phyloP scores from a whole-genome alignment of 2,113 vertebrate genomes.

The Chaetodon auriga region DNA sequence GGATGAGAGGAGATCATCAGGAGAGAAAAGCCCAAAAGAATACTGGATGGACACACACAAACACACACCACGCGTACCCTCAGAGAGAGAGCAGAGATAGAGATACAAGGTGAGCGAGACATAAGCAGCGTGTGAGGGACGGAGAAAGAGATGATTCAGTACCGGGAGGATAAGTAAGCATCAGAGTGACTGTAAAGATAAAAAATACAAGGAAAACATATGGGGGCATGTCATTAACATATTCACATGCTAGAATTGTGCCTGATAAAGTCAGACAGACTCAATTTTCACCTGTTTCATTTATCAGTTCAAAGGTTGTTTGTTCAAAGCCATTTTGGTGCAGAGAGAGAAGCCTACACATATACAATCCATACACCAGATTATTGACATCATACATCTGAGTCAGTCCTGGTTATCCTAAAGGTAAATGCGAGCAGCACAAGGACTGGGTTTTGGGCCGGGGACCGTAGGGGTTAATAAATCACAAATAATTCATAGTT shows the following conservation, averaged over 20 bases:
- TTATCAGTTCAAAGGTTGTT: background rate
- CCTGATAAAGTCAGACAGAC: background rate
- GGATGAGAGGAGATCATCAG: slow-evolving; percentile 76
- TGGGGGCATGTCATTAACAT: background rate
- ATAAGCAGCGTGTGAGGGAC: slow-evolving; percentile 1
- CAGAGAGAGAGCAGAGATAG: slow-evolving; percentile 34
- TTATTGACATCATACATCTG: background rate
- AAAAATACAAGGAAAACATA: slow-evolving; percentile 9
- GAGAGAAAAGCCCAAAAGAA: slow-evolving; percentile 63
- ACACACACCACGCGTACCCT: slow-evolving; percentile 4
- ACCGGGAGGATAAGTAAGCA: background rate
- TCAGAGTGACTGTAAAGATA: background rate
- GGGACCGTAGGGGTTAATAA: background rate
- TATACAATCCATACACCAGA: no score
- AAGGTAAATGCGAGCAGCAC: background rate
- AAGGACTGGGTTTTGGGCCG: background rate
- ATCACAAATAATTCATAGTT: slow-evolving; percentile 34
- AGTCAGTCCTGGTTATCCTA: background rate
- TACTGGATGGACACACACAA: slow-evolving; percentile 35
- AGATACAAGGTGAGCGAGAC: slow-evolving; percentile 42
- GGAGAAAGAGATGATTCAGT: background rate
- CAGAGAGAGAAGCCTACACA: background rate
- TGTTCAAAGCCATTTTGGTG: background rate
- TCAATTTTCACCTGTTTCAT: background rate
- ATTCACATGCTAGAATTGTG: background rate